phyloP scores from a whole-genome alignment of 2,888 invertebrate genomes.

The Drosophila rellima region DNA sequence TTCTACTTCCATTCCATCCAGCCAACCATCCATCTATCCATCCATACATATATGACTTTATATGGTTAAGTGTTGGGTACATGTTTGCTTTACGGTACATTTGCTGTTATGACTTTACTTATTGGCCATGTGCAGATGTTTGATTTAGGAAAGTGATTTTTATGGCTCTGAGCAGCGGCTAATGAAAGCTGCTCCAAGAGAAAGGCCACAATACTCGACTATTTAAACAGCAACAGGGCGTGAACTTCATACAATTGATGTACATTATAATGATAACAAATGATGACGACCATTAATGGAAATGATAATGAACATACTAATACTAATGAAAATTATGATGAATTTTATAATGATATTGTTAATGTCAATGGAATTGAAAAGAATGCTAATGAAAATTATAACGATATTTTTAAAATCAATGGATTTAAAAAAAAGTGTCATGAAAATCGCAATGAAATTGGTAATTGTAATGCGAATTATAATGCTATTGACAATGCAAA shows the following conservation, averaged over 20 bases:
- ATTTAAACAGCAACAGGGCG: slow-evolving; percentile 16
- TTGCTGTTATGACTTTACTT: slow-evolving; percentile 75
- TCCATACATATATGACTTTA: slow-evolving; percentile 47
- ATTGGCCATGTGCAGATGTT: slow-evolving; percentile 60
- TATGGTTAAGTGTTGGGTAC: slow-evolving; percentile 67
- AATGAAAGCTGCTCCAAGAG: slow-evolving; percentile 48
- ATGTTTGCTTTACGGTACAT: slow-evolving; percentile 78
- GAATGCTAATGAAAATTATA: background rate
- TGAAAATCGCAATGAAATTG: background rate
- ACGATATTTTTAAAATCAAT: background rate
- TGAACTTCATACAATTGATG: background rate
- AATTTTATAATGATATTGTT: too few relatives aligned
- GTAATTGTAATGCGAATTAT: background rate
- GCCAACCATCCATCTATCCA: slow-evolving; percentile 7
- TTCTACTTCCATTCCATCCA: slow-evolving; percentile 26
- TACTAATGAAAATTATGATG: background rate
- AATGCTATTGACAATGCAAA: background rate
- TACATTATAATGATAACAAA: background rate
- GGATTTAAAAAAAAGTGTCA: background rate
- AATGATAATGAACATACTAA: background rate
- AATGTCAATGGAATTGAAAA: background rate
- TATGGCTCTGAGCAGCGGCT: slow-evolving; percentile 26
- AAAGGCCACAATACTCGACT: slow-evolving; percentile 23
- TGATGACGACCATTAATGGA: too few relatives aligned
- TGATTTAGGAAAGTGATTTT: slow-evolving; percentile 64